Base-by-base conservation (phyloP, 2,888 invertebrate genomes). In the Dolomedes plantarius region DNA sequence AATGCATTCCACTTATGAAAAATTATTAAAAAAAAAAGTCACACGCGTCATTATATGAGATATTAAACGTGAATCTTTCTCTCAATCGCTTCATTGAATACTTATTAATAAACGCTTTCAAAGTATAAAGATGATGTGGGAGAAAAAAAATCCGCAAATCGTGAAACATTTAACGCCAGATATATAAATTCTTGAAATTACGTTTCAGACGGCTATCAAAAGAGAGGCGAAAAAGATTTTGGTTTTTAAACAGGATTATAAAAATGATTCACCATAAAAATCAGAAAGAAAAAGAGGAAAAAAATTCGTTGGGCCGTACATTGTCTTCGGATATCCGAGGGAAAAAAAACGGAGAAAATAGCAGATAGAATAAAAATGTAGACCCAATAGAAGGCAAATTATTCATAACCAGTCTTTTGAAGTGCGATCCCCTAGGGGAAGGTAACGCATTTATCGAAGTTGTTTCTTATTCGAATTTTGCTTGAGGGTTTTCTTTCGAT, bases 361-460 rank as follows among this genome's bases (percentile, higher is more conserved):
- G 76, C 76, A 75, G 75, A 76, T 76, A 72, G 76, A 76, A 76
- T 85, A 67, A 77, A 85, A 85, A 86, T 86, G 69, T 74, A 32
- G 74, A 67, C 64, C 85, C 85, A 86, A 78, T 79, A 75, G 85
- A 78, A 83, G 69, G 85, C 85, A 86, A 86, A 86, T 86, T 86
- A 86, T 86, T 86, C 85, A 86, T 86, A 86, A 86, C 73, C 85
- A 79, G 74, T 73, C 85, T 74, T 77, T 86, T 86, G 85, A 86
- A 86, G 85, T 86, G 74, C 77, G 64, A 85, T 73, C 56, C 78
- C 69, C 85, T n/a, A 3, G 64, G 85, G 85, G 67, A 32, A 68
- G 79, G 78, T 86, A 86, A 86, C 85, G 78, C 85, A 86, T 79
- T 86, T 86, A 86, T 86, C 62, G 74, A 85, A 74, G 78, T 79